A percentile compares a stretch with the other conserved stretches of the same genome.
Conservation (phyloP, 2,797 vertebrate genomes). For the Crocodylus rhombifer region DNA sequence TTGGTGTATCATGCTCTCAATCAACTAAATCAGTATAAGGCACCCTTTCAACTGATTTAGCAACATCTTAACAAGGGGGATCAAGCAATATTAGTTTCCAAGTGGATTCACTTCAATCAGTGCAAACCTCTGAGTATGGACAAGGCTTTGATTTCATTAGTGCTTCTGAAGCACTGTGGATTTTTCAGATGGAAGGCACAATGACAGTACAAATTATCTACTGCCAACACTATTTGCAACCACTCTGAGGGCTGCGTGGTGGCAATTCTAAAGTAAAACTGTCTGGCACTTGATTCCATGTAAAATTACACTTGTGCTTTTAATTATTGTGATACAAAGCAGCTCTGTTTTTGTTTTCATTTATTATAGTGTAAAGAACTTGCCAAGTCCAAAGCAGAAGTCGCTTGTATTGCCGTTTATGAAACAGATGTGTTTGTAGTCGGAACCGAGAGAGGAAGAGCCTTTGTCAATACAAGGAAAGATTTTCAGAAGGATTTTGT, state of each 20-base stretch:
- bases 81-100: not conserved
- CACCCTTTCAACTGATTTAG: not conserved
- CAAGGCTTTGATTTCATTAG: not conserved
- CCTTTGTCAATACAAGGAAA: slow-evolving; percentile 82
- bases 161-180: not conserved
- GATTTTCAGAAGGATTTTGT: slow-evolving; percentile 86
- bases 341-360: slow-evolving; percentile 1
- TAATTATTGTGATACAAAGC: not conserved
- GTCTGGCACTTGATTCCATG: not conserved
- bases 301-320: not conserved
- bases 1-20: not conserved
- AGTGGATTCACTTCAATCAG: not conserved
- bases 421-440: slow-evolving; percentile 84
- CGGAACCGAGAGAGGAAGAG: slow-evolving; percentile 84
- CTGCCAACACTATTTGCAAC: not conserved
- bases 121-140: not conserved
- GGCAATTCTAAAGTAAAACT: not conserved
- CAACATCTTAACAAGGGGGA: not conserved
- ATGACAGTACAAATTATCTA: not conserved
- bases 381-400: slow-evolving; percentile 85
- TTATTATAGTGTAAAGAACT: slow-evolving; percentile 84
- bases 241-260: not conserved
- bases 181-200: not conserved
- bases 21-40: not conserved
- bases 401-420: slow-evolving; percentile 85